Percentiles rank a stretch among this genome's conserved stretches.
phyloP scores from a whole-genome alignment of 2,797 vertebrate species.

The Anableps anableps region DNA sequence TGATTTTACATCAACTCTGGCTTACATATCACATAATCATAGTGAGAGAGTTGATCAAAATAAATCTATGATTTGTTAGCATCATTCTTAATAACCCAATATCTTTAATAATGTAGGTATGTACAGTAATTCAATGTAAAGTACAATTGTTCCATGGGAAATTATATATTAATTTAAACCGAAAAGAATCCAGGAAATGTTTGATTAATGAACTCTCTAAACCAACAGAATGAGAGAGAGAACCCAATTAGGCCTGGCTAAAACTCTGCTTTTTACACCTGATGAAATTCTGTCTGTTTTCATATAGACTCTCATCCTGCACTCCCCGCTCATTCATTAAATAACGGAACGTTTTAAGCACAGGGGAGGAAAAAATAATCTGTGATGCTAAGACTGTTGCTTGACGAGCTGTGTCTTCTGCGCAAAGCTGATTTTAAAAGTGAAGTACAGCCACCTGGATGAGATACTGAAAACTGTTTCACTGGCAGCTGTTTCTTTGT shows the following conservation, averaged over 20 bases:
- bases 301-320: constrained; percentile 78
- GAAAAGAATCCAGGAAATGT: constrained; percentile 11
- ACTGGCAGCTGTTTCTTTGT: constrained; percentile 6
- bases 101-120: not conserved
- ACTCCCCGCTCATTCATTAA: constrained; percentile 89
- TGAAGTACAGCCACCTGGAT: constrained; percentile 29
- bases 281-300: constrained; percentile 88
- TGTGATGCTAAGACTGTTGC: constrained; percentile 54
- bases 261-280: constrained; percentile 88
- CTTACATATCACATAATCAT: too few relatives aligned
- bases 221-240: not conserved
- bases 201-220: constrained; percentile 22
- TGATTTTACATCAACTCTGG: too few relatives aligned
- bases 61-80: too few relatives aligned
- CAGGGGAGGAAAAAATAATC: constrained; percentile 81
- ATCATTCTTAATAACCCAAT: not conserved
- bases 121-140: not conserved
- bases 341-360: constrained; percentile 80
- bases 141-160: not conserved
- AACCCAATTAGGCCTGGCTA: constrained; percentile 89
- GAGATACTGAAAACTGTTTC: constrained; percentile 18
- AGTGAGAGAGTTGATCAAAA: too few relatives aligned
- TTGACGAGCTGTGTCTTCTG: constrained; percentile 59
- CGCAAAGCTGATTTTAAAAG: constrained; percentile 39
- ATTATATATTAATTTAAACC: constrained; percentile 1